phyloP scores from a whole-genome alignment of 1,140 invertebrate species.

The Amphibalanus amphitrite region DNA sequence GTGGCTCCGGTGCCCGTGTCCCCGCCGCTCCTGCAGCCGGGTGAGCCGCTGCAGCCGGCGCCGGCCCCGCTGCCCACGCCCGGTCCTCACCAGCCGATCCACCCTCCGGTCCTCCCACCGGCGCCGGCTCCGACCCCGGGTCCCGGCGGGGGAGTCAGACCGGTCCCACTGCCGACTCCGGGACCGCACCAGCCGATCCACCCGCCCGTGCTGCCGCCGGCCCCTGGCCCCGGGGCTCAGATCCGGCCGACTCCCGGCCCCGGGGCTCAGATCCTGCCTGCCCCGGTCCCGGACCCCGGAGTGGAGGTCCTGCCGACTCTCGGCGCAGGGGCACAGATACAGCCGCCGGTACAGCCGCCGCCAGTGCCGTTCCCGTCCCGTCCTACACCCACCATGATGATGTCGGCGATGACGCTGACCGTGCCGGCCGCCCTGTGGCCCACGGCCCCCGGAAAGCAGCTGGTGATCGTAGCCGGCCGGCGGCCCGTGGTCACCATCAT shows the following conservation, averaged over 20 bases:
- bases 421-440: background rate
- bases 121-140: background rate
- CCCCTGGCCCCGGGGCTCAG: no score
- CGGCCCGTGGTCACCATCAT: background rate
- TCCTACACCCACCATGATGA: background rate
- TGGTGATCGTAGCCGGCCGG: background rate
- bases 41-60: no score
- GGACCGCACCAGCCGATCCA: no score
- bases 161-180: no score
- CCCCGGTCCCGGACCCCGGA: no score
- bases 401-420: background rate
- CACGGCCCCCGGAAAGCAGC: background rate
- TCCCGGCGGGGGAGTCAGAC: no score
- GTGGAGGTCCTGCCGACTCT: no score
- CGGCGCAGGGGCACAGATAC: no score
- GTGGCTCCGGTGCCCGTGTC: background rate
- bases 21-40: background rate
- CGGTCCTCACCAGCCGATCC: background rate
- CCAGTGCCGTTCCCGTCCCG: no score
- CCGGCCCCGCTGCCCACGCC: background rate
- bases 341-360: background rate
- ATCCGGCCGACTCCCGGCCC: no score
- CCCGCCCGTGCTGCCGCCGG: no score
- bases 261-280: no score
- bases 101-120: background rate